Evolutionary conservation across 2,797 vertebrate genomes (phyloP).

Genomic region (Syngnathus rostellatus): DNA sequence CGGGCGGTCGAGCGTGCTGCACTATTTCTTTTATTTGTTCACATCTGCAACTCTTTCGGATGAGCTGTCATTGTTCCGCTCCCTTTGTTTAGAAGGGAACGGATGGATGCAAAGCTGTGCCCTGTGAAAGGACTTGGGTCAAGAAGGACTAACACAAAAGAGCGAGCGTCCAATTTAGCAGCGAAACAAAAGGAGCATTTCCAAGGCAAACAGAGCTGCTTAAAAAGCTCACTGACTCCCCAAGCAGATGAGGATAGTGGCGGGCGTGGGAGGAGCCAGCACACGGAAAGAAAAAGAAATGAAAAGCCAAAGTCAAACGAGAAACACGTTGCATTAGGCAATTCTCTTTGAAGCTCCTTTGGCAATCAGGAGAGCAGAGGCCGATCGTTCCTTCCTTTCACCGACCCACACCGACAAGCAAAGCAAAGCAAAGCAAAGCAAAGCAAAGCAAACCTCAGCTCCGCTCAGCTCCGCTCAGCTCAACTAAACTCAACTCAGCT

Average conservation of each 20-base stretch:
- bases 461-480: too few species aligned
- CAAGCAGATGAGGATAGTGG: conserved; percentile 32
- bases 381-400: conserved; percentile 17
- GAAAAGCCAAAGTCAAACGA: conserved; percentile 18
- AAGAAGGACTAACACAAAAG: background rate
- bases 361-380: conserved; percentile 46
- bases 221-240: conserved; percentile 17
- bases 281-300: conserved; percentile 19
- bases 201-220: conserved; percentile 29
- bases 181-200: conserved; percentile 14
- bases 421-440: too few species aligned
- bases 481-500: too few species aligned
- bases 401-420: background rate
- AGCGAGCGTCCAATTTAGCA: background rate
- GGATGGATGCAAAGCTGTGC: conserved; percentile 50
- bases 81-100: conserved; percentile 24
- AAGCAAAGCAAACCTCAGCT: too few species aligned
- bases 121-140: conserved; percentile 56
- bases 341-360: conserved; percentile 56
- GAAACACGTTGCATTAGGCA: conserved; percentile 39
- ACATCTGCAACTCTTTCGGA: conserved; percentile 27
- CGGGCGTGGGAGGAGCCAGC: conserved; percentile 13
- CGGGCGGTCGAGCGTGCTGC: conserved; percentile 19
- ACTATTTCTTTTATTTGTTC: conserved; percentile 46
- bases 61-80: conserved; percentile 48